Evolutionary conservation across 30 jellyfish, hydroid and myxozoan genomes (phyloP).

Genomic region (Pelagia noctiluca): DNA sequence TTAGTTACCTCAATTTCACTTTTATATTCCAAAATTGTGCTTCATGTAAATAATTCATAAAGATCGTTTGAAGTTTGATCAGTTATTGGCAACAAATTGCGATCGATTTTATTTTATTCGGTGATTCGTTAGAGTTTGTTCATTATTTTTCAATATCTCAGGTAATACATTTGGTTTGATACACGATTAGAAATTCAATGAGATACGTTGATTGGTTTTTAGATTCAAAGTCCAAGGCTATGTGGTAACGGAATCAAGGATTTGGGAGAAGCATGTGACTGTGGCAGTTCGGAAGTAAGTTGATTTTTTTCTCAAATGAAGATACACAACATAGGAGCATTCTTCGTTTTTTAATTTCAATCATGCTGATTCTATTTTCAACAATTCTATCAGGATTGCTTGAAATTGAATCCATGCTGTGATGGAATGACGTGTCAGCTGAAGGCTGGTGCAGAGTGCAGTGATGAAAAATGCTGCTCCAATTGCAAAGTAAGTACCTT

Average conservation of each 20-base stretch:
- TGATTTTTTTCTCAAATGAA: background rate
- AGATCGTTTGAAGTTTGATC: no score
- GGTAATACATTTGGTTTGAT: no score
- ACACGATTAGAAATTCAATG: no score
- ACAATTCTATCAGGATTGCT: conserved; percentile 19
- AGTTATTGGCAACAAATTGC: no score
- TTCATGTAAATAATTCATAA: no score
- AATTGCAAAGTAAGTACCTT: conserved; percentile 32
- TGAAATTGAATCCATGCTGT: conserved; percentile 37
- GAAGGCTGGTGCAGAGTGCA: conserved; percentile 48
- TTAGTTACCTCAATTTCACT: no score
- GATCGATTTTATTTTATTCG: no score
- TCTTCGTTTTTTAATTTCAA: background rate
- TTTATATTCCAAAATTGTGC: no score
- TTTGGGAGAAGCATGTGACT: conserved; percentile 65
- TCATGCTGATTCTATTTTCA: background rate
- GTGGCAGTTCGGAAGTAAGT: conserved; percentile 44
- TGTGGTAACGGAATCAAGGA: conserved; percentile 70
- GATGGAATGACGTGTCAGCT: conserved; percentile 53
- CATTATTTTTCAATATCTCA: no score
- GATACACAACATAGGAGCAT: background rate
- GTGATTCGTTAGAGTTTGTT: no score
- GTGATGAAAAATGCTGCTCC: conserved; percentile 24
- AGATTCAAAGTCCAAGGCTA: conserved; percentile 15
- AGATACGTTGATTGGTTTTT: background rate